phyloP scores from a whole-genome alignment of 2,113 vertebrate species.

The Corydoras maculifer region DNA sequence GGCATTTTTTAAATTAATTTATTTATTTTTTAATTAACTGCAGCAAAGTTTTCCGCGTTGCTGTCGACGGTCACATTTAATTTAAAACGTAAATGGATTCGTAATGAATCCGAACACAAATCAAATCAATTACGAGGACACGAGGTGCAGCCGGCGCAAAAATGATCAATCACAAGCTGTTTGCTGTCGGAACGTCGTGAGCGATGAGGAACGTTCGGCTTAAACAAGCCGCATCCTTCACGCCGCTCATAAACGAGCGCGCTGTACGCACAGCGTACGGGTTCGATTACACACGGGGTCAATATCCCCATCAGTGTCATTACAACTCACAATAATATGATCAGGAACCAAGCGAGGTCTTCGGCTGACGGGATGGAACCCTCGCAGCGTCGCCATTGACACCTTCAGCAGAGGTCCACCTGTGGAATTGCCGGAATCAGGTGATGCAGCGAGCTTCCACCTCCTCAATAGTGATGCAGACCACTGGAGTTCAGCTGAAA shows the following conservation, averaged over 20 bases:
- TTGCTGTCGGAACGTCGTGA: slow-evolving; percentile 1
- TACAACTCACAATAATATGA: slow-evolving; percentile 18
- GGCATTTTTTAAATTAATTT: not conserved
- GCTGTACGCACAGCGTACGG: slow-evolving; percentile 10
- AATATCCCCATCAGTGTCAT: slow-evolving; percentile 11
- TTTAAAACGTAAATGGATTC: not conserved
- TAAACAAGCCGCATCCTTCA: not conserved
- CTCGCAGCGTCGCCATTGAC: not conserved
- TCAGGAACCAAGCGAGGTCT: slow-evolving; percentile 1
- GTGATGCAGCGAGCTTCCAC: no score
- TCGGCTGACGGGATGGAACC: slow-evolving; percentile 5
- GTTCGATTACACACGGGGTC: slow-evolving; percentile 33
- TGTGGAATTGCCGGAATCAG: no score
- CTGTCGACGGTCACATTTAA: not conserved
- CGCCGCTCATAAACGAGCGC: slow-evolving; percentile 28
- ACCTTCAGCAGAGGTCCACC: no score
- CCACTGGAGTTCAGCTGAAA: no score
- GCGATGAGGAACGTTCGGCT: not conserved
- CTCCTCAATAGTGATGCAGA: no score
- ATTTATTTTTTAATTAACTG: not conserved
- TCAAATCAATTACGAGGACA: slow-evolving; percentile 12
- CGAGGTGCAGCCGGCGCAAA: not conserved
- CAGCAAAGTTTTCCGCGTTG: not conserved
- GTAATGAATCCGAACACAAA: not conserved
- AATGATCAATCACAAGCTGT: not conserved